phyloP scores from a whole-genome alignment of 2,113 vertebrate species.

The Crocuta crocuta region DNA sequence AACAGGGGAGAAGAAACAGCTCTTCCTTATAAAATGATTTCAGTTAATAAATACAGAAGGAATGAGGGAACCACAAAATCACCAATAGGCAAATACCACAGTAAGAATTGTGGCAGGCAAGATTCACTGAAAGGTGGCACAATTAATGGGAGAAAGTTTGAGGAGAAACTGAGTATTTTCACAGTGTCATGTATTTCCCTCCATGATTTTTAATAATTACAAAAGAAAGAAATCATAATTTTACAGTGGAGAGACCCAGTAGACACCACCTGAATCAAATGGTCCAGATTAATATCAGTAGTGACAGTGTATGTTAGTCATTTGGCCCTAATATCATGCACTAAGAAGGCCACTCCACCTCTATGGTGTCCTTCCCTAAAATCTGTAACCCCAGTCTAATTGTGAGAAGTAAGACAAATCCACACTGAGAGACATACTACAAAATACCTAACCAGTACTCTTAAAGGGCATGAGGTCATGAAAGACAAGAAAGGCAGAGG shows the following conservation, averaged over 20 bases:
- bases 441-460: background rate
- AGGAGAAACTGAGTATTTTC: background rate
- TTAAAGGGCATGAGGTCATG: background rate
- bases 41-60: background rate
- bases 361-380: background rate
- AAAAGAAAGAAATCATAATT: background rate
- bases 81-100: background rate
- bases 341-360: background rate
- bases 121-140: background rate
- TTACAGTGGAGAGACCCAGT: background rate
- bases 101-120: background rate
- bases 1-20: background rate
- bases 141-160: background rate
- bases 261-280: background rate
- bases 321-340: background rate
- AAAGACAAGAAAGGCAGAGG: background rate
- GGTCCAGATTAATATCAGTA: background rate
- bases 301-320: background rate
- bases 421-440: background rate
- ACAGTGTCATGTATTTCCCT: background rate
- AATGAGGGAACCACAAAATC: background rate
- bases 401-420: background rate
- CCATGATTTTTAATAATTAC: background rate
- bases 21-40: constrained; percentile 1
- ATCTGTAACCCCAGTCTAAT: background rate